These are phyloP conservation scores for Meleagris gallopavo DNA, from an alignment of 2,113 vertebrate genomes.

Conservation along the genomic window DNA sequence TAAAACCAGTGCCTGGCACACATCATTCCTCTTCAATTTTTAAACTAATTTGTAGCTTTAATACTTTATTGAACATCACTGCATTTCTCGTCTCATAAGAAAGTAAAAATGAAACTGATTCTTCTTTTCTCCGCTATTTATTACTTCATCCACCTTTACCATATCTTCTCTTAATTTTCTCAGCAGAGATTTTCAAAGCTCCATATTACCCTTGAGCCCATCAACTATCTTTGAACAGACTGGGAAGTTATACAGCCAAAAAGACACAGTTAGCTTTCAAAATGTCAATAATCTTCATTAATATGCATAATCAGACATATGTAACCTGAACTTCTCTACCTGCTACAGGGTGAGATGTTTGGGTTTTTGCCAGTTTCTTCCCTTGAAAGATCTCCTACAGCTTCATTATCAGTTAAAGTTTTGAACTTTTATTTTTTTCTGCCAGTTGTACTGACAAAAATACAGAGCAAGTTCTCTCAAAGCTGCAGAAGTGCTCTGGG, in stretches of 20 bases:
- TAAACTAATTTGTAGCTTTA: neutral
- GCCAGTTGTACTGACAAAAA: neutral
- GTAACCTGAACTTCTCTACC: neutral
- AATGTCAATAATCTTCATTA: neutral
- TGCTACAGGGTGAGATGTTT: neutral
- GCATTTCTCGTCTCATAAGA: neutral
- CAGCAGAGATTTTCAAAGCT: neutral
- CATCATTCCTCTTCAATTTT: neutral
- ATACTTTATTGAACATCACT: neutral
- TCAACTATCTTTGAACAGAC: neutral
- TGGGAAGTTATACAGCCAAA: neutral
- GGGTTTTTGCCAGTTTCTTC: neutral
- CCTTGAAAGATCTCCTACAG: neutral
- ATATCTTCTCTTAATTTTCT: neutral
- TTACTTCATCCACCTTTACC: neutral
- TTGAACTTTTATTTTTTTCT: neutral
- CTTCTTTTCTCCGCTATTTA: neutral
- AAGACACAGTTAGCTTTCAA: neutral
- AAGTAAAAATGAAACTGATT: neutral
- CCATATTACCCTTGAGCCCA: neutral
- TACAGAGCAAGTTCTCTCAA: neutral
- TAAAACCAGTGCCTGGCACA: neutral
- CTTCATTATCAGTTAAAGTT: neutral
- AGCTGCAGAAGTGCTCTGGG: neutral
- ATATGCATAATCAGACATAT: accelerated